These are phyloP conservation scores for Chinchilla lanigera DNA, from an alignment of 2,113 vertebrate species.

Conservation along the genomic window DNA sequence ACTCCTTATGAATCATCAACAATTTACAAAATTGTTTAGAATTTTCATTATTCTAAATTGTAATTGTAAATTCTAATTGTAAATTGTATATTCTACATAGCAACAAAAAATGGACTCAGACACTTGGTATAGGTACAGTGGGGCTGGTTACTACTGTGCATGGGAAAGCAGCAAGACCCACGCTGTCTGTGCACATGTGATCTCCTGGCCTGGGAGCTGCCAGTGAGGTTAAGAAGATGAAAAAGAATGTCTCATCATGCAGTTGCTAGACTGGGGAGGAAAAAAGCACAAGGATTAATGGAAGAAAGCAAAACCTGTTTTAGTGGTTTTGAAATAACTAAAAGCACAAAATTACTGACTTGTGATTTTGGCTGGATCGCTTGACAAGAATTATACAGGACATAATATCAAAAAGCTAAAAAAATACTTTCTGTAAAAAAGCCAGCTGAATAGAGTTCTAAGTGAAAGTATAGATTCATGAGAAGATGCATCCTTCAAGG, in stretches of 20 bases:
- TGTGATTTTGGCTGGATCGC: background rate
- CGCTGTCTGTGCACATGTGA: background rate
- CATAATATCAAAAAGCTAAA: background rate
- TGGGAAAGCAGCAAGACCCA: background rate
- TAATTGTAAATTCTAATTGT: no score
- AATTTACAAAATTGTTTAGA: background rate
- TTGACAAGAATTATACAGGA: background rate
- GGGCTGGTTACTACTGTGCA: background rate
- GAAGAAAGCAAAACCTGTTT: background rate
- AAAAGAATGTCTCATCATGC: background rate
- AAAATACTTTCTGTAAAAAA: background rate
- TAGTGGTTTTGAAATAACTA: background rate
- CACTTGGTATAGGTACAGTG: background rate
- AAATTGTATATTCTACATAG: background rate
- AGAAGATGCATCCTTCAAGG: background rate
- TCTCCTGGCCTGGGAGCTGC: background rate
- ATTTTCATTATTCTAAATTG: no score
- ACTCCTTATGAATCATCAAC: background rate
- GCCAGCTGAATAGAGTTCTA: background rate
- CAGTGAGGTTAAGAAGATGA: background rate
- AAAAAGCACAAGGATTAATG: background rate
- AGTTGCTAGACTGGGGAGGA: background rate
- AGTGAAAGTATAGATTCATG: background rate
- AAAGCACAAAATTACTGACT: background rate
- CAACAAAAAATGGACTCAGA: background rate